Evolutionary conservation across 2,113 vertebrate species (phyloP), one percentile per base, ranked within the genome.

Genomic region (Ophthalmolycus amberensis): DNA sequence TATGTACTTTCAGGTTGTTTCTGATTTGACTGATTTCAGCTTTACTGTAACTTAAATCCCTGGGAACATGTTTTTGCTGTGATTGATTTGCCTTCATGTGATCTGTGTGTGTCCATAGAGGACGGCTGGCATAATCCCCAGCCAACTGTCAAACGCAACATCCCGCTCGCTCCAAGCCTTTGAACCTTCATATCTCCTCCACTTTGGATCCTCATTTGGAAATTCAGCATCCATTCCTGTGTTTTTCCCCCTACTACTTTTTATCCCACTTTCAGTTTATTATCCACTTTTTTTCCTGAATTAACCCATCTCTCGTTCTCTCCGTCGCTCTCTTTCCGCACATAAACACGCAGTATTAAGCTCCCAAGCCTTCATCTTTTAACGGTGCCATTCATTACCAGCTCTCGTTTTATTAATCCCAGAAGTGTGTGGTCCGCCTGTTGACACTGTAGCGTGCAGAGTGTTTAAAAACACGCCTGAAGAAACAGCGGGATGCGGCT

Each of bases 131-230:
- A 67, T 84, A 77, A 85, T 89, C 85, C 87, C 40, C 66, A 11
- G 71, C 85, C 84, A 87, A 62, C 87, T 87, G 88, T 88, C 88
- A 83, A 77, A 82, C 15, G 9, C 8, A 79, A 44, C 73, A 67
- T 88, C 71, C 65, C 9, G n/a, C 74, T 71, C 11, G 1, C 68
- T 84, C 77, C 65, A 75, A 77, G 65, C 22, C 60, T 81, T 85
- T 79, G 38, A 82, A 81, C 73, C 76, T 27, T 76, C 71, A 46
- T 18, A 73, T 88, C 80, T 82, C 64, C 71, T 71, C 64, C 71
- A 71, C 71, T 87, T 56, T 89, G 75, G 82, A 88, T 85, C 74
- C 79, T 80, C 86, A 74, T 88, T 81, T 89, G 80, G 88, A 85
- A 85, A 91, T 64, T 83, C 64, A n/a, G 25, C 14, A 22, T 84